phyloP scores from a whole-genome alignment of 2,797 vertebrate species.

The Gallirallus australis region DNA sequence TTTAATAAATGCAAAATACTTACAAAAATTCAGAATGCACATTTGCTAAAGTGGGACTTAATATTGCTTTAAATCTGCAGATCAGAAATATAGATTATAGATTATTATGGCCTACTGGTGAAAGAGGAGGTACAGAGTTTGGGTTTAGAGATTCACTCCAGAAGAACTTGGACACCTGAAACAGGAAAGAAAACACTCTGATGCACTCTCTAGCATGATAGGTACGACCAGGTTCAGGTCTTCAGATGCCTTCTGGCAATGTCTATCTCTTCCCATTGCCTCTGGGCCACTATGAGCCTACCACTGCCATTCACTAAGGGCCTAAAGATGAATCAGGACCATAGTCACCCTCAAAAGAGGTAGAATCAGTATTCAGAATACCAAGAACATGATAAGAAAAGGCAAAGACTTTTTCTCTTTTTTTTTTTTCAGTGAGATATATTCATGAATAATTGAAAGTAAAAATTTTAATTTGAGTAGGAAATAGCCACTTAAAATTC shows the following conservation, averaged over 20 bases:
- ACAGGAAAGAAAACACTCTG: not conserved
- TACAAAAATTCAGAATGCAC: not conserved
- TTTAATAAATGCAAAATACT: not conserved
- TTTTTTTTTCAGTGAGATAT: not conserved
- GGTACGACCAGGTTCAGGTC: not conserved
- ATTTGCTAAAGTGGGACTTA: not conserved
- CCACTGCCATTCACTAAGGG: not conserved
- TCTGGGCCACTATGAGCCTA: not conserved
- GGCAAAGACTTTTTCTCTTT: not conserved
- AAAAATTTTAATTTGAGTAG: not conserved
- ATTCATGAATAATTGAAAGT: not conserved
- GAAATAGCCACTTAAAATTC: not conserved
- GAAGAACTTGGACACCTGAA: not conserved
- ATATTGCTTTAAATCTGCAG: not conserved
- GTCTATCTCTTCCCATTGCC: not conserved
- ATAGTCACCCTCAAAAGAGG: not conserved
- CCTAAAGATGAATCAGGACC: not conserved
- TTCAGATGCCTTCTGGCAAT: not conserved
- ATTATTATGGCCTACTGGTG: not conserved
- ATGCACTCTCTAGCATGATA: not conserved
- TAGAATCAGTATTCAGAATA: not conserved
- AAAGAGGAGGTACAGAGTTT: not conserved
- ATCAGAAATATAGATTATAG: not conserved
- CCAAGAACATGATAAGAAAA: not conserved
- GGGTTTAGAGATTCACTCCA: not conserved